A percentile compares a stretch with the other conserved stretches of the same genome.
phyloP scores from a whole-genome alignment of 1,140 invertebrate genomes.

The Papilio dardanus region DNA sequence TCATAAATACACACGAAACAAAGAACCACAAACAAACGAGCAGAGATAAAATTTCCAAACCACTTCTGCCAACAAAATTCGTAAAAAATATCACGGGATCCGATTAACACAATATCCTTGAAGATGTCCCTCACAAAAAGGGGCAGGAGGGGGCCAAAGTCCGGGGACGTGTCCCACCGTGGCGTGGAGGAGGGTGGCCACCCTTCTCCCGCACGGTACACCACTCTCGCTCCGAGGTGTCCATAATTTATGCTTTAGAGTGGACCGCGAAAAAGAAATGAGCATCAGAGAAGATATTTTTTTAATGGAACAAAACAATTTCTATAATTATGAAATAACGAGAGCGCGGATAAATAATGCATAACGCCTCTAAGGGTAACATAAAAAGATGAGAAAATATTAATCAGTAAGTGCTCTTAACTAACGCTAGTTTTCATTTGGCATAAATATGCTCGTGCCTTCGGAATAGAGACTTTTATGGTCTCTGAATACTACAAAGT shows the following conservation, averaged over 20 bases:
- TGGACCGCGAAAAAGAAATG: slow-evolving; percentile 77
- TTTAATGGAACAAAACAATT: not conserved
- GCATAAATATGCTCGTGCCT: no score
- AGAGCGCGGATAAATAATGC: no score
- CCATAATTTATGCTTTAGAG: slow-evolving; percentile 77
- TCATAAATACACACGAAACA: slow-evolving; percentile 40
- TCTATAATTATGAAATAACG: no score
- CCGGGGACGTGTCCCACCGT: slow-evolving; percentile 73
- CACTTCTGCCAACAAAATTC: slow-evolving; percentile 52
- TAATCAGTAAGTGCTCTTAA: no score
- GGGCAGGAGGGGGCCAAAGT: slow-evolving; percentile 72
- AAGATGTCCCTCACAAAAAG: slow-evolving; percentile 76
- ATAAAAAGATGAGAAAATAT: no score
- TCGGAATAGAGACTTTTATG: no score
- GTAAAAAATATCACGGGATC: slow-evolving; percentile 65
- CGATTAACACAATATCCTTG: slow-evolving; percentile 80
- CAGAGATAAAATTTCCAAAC: slow-evolving; percentile 52
- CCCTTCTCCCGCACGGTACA: slow-evolving; percentile 54
- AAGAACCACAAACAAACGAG: slow-evolving; percentile 29
- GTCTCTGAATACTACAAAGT: no score
- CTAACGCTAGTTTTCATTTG: no score
- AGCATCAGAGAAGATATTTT: slow-evolving; percentile 59
- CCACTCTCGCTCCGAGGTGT: slow-evolving; percentile 67
- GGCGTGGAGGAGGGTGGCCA: slow-evolving; percentile 52
- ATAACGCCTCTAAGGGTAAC: not conserved